Percentiles rank a stretch among this genome's conserved stretches.
These are phyloP conservation scores for Synergus itoensis DNA, from an alignment of 2,888 invertebrate species.

Conservation along the genomic window DNA sequence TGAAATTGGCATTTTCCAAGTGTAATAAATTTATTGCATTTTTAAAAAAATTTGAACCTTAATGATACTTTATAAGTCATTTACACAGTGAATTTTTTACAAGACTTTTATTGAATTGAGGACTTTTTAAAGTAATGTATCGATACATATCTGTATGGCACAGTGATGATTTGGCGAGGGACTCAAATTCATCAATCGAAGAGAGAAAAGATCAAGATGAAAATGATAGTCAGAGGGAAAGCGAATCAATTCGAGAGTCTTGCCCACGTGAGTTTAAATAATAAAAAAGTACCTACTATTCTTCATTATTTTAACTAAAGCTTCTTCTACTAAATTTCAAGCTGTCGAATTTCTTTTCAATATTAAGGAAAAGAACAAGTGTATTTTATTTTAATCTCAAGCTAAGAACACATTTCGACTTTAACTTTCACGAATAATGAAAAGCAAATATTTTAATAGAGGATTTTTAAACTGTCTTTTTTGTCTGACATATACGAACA, in stretches of 20 bases:
- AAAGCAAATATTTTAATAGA: neutral
- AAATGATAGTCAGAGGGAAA: slow-evolving; percentile 45
- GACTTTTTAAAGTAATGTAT: slow-evolving; percentile 55
- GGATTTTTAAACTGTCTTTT: neutral
- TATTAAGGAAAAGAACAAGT: too few species aligned
- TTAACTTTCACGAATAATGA: neutral
- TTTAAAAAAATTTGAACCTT: too few species aligned
- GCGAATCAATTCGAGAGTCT: slow-evolving; percentile 27
- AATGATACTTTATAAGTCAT: neutral
- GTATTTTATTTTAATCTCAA: too few species aligned
- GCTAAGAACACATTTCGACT: too few species aligned
- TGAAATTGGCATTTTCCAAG: neutral
- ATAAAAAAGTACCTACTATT: neutral
- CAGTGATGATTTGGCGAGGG: slow-evolving; percentile 56
- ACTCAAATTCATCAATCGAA: slow-evolving; percentile 44
- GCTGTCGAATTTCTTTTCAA: too few species aligned
- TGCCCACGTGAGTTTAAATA: slow-evolving; percentile 39
- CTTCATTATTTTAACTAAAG: neutral
- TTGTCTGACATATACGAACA: neutral
- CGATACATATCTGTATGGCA: slow-evolving; percentile 62
- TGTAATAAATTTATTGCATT: too few species aligned
- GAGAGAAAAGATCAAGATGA: slow-evolving; percentile 13
- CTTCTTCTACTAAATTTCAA: neutral
- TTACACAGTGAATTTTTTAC: neutral
- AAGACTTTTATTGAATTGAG: slow-evolving; percentile 10